phyloP scores from a whole-genome alignment of 1,140 invertebrate species.

The Ditylenchus dipsaci region DNA sequence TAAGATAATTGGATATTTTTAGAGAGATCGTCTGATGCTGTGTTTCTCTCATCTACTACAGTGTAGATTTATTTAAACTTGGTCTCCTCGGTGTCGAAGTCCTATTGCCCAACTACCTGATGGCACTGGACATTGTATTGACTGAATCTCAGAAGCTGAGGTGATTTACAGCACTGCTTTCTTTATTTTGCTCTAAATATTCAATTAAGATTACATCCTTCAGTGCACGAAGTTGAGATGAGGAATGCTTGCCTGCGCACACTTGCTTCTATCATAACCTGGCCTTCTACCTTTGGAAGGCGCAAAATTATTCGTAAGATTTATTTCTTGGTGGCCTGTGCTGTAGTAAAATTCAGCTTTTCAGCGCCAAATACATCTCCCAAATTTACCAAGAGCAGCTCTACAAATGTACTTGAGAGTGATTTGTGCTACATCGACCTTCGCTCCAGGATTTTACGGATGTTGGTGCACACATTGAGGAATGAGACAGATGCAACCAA shows the following conservation, averaged over 20 bases:
- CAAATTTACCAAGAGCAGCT: conserved; percentile 8
- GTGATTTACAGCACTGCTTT: conserved; percentile 40
- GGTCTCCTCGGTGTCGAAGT: conserved; percentile 88
- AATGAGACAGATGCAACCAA: conserved; percentile 80
- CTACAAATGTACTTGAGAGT: conserved; percentile 23
- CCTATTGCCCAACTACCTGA: conserved; percentile 79
- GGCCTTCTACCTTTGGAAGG: conserved; percentile 53
- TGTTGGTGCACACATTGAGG: conserved; percentile 77
- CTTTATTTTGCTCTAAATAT: conserved; percentile 11
- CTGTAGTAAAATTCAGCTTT: too few relatives aligned
- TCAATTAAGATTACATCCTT: conserved; percentile 48
- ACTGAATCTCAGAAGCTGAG: conserved; percentile 68
- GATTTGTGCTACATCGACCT: conserved; percentile 70
- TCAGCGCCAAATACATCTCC: not conserved
- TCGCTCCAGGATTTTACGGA: conserved; percentile 75
- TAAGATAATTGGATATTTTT: too few relatives aligned
- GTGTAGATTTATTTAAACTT: conserved; percentile 71
- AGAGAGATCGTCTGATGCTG: conserved; percentile 53
- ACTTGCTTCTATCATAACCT: conserved; percentile 46
- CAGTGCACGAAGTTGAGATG: conserved; percentile 54
- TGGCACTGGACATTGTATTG: conserved; percentile 79
- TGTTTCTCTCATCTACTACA: conserved; percentile 55
- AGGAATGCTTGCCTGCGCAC: conserved; percentile 47
- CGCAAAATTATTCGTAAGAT: conserved; percentile 16
- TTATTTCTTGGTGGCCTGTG: not conserved